Conservation (phyloP, 2,113 vertebrate genomes). For the Ptilonorhynchus violaceus region DNA sequence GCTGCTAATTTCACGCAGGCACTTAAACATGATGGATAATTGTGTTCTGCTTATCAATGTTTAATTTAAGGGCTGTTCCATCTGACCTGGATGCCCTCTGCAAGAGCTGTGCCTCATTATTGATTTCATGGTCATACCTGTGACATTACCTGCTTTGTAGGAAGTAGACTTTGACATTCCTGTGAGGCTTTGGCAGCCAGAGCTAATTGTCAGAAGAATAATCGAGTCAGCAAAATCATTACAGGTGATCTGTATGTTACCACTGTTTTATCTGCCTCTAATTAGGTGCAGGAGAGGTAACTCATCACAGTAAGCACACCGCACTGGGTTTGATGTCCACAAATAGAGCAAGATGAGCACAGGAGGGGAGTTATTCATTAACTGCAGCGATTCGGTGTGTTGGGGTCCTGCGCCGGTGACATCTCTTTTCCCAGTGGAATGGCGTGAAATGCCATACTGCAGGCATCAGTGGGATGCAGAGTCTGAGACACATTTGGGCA, state of each 20-base stretch:
- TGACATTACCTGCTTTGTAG: slow-evolving; percentile 75
- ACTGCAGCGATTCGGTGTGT: background rate
- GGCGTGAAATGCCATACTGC: accelerated
- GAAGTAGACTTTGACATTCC: slow-evolving; percentile 74
- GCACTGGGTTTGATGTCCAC: slow-evolving; percentile 44
- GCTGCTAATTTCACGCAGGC: slow-evolving; percentile 70
- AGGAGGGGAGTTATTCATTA: slow-evolving; percentile 13
- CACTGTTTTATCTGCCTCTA: slow-evolving; percentile 75
- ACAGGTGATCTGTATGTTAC: slow-evolving; percentile 75
- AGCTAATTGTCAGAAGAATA: slow-evolving; percentile 76
- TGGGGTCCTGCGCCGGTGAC: background rate
- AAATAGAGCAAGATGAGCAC: slow-evolving; percentile 26
- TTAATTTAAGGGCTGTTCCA: slow-evolving; percentile 71
- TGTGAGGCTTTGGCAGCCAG: slow-evolving; percentile 67
- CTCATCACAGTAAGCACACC: slow-evolving; percentile 40
- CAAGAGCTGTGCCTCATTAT: slow-evolving; percentile 73
- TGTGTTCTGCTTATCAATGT: slow-evolving; percentile 71
- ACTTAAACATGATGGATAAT: slow-evolving; percentile 69
- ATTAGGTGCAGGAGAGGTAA: slow-evolving; percentile 69
- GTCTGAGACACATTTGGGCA: accelerated
- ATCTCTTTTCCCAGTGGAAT: background rate
- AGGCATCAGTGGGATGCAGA: too few species aligned
- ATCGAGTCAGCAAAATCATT: slow-evolving; percentile 77
- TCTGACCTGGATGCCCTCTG: slow-evolving; percentile 77
- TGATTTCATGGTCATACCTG: slow-evolving; percentile 79